Evolutionary conservation across 2,888 invertebrate genomes (phyloP).

Genomic region (Meliscaeva auricollis): DNA sequence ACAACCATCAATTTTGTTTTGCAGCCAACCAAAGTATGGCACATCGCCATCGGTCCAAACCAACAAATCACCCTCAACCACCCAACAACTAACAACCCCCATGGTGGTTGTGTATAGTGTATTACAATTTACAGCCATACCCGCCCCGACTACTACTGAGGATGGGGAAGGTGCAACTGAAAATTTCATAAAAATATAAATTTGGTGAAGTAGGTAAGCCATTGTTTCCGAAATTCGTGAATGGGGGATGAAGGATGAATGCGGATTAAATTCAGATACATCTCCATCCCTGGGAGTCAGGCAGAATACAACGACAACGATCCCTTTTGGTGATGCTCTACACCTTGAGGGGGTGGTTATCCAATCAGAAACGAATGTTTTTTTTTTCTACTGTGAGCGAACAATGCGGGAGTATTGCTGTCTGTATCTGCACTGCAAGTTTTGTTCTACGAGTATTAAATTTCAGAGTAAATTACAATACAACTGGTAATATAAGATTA

Average conservation of each 20-base stretch:
- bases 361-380: slow-evolving; percentile 62
- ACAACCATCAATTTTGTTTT: slow-evolving; percentile 65
- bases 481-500: too few relatives aligned
- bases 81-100: slow-evolving; percentile 42
- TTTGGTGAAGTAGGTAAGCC: slow-evolving; percentile 56
- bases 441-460: too few relatives aligned
- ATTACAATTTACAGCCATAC: slow-evolving; percentile 60
- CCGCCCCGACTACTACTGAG: neutral
- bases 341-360: slow-evolving; percentile 68
- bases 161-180: slow-evolving; percentile 31
- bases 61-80: neutral
- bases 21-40: slow-evolving; percentile 72
- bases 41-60: slow-evolving; percentile 42
- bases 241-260: slow-evolving; percentile 10
- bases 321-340: slow-evolving; percentile 53
- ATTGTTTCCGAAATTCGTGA: slow-evolving; percentile 52
- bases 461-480: too few relatives aligned
- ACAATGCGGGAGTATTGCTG: too few relatives aligned
- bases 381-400: neutral
- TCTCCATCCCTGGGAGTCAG: slow-evolving; percentile 6
- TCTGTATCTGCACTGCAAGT: too few relatives aligned
- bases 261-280: slow-evolving; percentile 24
- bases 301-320: slow-evolving; percentile 21
- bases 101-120: neutral
- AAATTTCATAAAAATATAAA: slow-evolving; percentile 74